phyloP scores from a whole-genome alignment of 2,113 vertebrate genomes.

The Mastomys coucha region DNA sequence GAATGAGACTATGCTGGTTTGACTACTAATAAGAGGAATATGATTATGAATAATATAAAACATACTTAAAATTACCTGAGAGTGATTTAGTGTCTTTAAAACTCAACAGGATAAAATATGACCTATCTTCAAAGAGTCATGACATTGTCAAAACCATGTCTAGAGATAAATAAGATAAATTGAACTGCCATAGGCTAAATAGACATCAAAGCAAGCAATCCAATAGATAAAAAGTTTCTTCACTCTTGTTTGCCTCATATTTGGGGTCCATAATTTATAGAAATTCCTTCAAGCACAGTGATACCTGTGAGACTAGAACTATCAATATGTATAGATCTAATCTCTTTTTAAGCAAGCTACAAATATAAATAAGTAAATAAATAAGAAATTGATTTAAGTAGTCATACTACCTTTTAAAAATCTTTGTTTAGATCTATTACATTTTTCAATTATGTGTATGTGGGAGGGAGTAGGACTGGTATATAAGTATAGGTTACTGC shows the following conservation, averaged over 20 bases:
- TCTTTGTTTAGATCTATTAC: background rate
- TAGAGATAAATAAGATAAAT: constrained; percentile 12
- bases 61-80: constrained; percentile 3
- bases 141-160: constrained; percentile 36
- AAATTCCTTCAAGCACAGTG: background rate
- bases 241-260: background rate
- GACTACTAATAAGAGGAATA: constrained; percentile 1
- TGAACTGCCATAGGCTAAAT: background rate
- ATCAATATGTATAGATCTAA: background rate
- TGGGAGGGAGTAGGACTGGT: rapidly evolving
- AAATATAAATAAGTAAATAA: background rate
- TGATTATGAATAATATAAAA: constrained; percentile 53
- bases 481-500: too few species aligned
- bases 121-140: background rate
- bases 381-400: background rate
- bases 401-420: background rate
- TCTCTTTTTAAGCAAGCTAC: background rate
- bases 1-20: constrained; percentile 5
- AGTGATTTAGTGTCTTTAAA: constrained; percentile 35
- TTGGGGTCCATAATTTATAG: background rate
- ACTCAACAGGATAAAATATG: background rate
- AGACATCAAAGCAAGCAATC: constrained; percentile 15
- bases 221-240: background rate
- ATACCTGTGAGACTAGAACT: background rate
- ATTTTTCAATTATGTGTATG: background rate